Evolutionary conservation across 2,113 vertebrate species (phyloP).

Genomic region (Tragelaphus strepsiceros): DNA sequence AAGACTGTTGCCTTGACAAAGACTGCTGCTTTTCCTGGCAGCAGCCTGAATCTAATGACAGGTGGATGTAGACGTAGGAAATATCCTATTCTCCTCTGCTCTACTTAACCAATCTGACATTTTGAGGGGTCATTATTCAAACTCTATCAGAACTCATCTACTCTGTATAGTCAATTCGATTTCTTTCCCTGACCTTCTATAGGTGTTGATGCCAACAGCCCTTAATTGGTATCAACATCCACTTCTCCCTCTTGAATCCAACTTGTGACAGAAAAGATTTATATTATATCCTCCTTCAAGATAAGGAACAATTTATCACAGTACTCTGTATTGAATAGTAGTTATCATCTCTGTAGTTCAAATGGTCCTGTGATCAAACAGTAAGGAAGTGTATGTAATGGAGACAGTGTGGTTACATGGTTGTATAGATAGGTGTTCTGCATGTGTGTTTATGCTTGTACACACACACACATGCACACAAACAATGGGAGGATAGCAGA

Average conservation of each 20-base stretch:
- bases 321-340: background rate
- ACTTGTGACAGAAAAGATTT: background rate
- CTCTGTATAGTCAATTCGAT: background rate
- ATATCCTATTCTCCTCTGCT: background rate
- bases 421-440: background rate
- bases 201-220: background rate
- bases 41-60: background rate
- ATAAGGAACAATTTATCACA: background rate
- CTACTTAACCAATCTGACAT: background rate
- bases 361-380: background rate
- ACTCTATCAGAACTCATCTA: background rate
- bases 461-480: background rate
- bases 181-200: background rate
- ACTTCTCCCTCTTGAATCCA: background rate
- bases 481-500: background rate
- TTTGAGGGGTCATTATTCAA: background rate
- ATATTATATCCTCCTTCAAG: background rate
- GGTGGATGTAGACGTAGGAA: background rate
- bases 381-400: background rate
- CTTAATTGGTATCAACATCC: background rate
- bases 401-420: background rate
- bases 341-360: background rate
- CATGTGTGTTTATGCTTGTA: background rate
- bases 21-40: accelerated
- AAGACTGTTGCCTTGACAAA: background rate